These are phyloP conservation scores for Phengaris arion DNA, from an alignment of 2,888 invertebrate genomes.

Conservation along the genomic window DNA sequence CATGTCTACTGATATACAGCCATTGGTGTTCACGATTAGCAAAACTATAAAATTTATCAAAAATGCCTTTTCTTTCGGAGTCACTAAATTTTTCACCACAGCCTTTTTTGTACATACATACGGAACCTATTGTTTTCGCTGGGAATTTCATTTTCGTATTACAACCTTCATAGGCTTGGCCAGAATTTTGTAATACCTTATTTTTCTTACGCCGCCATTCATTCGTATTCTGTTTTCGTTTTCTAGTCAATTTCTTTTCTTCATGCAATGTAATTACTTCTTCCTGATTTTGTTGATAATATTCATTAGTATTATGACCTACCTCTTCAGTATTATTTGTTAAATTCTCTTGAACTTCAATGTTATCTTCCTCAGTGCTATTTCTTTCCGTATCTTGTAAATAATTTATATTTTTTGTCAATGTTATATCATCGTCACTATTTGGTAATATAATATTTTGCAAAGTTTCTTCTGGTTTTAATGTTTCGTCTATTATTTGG, in stretches of 20 bases:
- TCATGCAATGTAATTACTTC: background rate
- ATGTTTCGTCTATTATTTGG: too few relatives aligned
- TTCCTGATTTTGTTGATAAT: too few relatives aligned
- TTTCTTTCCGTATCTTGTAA: too few relatives aligned
- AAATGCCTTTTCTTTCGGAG: background rate
- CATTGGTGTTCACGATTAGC: constrained; percentile 38
- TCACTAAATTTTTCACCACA: constrained; percentile 26
- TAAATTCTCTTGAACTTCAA: too few relatives aligned
- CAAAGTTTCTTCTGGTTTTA: too few relatives aligned
- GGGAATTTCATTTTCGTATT: constrained; percentile 26
- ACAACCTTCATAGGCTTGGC: constrained; percentile 32
- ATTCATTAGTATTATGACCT: too few relatives aligned
- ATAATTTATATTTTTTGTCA: too few relatives aligned
- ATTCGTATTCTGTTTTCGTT: constrained; percentile 30
- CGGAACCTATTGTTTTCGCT: constrained; percentile 28
- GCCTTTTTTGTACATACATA: constrained; percentile 30
- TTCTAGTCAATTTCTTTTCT: constrained; percentile 27
- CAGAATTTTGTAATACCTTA: constrained; percentile 34
- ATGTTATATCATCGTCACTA: too few relatives aligned
- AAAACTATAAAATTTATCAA: constrained; percentile 34
- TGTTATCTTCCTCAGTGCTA: too few relatives aligned
- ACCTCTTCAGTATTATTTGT: too few relatives aligned
- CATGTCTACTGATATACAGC: constrained; percentile 33
- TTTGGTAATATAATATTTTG: too few relatives aligned
- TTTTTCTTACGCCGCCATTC: constrained; percentile 32